phyloP scores from a whole-genome alignment of 2,797 vertebrate species.

The Spea hammondii region DNA sequence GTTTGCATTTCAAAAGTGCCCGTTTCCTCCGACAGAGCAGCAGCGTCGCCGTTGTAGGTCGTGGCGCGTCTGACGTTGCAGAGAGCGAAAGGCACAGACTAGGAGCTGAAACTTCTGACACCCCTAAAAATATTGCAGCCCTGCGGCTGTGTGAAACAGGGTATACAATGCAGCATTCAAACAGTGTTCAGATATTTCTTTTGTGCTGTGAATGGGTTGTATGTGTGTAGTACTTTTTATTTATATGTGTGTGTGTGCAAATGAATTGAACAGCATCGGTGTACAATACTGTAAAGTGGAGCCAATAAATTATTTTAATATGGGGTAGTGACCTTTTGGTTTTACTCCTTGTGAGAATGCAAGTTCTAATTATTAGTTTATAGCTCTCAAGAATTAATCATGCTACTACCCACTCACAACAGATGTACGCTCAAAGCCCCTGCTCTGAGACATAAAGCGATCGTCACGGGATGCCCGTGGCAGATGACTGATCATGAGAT shows the following conservation, averaged over 20 bases:
- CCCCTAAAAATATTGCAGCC: neutral
- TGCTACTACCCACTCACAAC: too few species aligned
- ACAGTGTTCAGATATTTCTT: constrained; percentile 5
- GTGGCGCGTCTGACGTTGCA: neutral
- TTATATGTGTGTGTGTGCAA: constrained; percentile 34
- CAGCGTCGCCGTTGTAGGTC: neutral
- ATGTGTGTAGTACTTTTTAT: constrained; percentile 37
- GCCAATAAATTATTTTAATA: constrained; percentile 49
- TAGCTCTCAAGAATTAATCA: too few species aligned
- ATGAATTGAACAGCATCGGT: constrained; percentile 13
- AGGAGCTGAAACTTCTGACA: neutral
- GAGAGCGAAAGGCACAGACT: constrained; percentile 1
- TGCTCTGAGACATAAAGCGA: too few species aligned
- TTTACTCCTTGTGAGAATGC: neutral
- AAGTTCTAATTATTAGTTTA: too few species aligned
- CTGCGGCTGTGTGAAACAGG: constrained; percentile 38
- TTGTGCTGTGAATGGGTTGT: constrained; percentile 29
- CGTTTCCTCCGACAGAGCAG: neutral
- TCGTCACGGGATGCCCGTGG: too few species aligned
- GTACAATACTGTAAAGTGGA: constrained; percentile 32
- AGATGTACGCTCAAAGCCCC: too few species aligned
- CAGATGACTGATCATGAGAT: too few species aligned
- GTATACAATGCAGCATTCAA: constrained; percentile 34
- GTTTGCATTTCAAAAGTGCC: constrained; percentile 7
- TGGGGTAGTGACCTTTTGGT: neutral